Conservation (phyloP, 2,113 vertebrate species). For the Urocitellus parryii region DNA sequence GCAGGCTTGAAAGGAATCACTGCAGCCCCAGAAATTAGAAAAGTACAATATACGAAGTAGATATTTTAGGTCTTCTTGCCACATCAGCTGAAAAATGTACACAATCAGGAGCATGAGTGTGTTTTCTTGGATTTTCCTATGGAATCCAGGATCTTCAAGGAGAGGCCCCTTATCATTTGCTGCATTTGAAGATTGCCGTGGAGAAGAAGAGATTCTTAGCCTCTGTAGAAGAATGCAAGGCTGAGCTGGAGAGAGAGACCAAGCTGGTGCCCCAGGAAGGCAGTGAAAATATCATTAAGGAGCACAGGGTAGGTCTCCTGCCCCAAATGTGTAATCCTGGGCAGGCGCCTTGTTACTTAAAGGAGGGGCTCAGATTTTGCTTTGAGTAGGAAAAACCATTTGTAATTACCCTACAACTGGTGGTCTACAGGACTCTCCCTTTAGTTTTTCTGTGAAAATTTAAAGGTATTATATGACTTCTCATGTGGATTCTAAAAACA, state of each 20-base stretch:
- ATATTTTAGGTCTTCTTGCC: background rate
- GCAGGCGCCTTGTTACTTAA: background rate
- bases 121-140: background rate
- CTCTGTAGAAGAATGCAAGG: slow-evolving; percentile 92
- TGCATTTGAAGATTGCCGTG: slow-evolving; percentile 93
- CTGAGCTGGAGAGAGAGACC: slow-evolving; percentile 92
- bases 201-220: slow-evolving; percentile 90
- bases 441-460: background rate
- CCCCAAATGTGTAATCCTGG: background rate
- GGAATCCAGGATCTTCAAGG: slow-evolving; percentile 92
- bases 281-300: slow-evolving; percentile 93
- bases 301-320: slow-evolving; percentile 91
- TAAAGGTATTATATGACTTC: background rate
- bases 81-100: background rate
- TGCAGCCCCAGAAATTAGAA: background rate
- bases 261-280: slow-evolving; percentile 89
- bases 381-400: background rate
- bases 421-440: background rate
- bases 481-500: background rate
- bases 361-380: background rate
- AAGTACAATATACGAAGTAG: background rate
- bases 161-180: slow-evolving; percentile 95
- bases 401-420: background rate
- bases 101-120: background rate
- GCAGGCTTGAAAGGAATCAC: background rate